These are phyloP conservation scores for Mesocentrotus franciscanus DNA, from an alignment of 53 echinoderm and acorn worm species.

Conservation along the genomic window DNA sequence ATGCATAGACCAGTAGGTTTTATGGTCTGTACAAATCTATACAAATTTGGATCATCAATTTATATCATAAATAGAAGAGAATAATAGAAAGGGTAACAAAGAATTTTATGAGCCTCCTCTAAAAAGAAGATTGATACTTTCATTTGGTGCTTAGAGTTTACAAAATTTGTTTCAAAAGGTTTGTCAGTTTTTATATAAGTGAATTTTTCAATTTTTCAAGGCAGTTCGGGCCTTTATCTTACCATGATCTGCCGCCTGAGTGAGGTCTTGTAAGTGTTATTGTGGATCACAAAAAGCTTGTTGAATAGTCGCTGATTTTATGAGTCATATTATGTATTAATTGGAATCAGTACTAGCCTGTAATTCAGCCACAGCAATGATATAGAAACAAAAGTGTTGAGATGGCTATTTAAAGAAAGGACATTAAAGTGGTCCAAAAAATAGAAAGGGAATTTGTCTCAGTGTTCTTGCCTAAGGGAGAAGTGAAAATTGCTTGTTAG, in stretches of 20 bases:
- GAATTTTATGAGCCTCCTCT: not conserved
- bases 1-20: not conserved
- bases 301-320: not conserved
- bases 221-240: not conserved
- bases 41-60: not conserved
- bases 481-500: no score
- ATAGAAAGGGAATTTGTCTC: no score
- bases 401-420: not conserved
- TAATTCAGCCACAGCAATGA: not conserved
- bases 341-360: not conserved
- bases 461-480: no score
- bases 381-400: not conserved
- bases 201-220: not conserved
- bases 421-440: not conserved
- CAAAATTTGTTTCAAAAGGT: not conserved
- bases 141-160: not conserved
- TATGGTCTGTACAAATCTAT: not conserved
- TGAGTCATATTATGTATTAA: not conserved
- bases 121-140: not conserved
- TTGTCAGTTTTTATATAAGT: not conserved
- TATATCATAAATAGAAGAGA: not conserved
- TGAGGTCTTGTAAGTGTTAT: not conserved
- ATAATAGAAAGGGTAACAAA: not conserved
- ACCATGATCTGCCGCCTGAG: not conserved
- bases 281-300: constrained; percentile 5